Conservation (phyloP, 2,797 vertebrate species). For the Rhodeus uyekii region DNA sequence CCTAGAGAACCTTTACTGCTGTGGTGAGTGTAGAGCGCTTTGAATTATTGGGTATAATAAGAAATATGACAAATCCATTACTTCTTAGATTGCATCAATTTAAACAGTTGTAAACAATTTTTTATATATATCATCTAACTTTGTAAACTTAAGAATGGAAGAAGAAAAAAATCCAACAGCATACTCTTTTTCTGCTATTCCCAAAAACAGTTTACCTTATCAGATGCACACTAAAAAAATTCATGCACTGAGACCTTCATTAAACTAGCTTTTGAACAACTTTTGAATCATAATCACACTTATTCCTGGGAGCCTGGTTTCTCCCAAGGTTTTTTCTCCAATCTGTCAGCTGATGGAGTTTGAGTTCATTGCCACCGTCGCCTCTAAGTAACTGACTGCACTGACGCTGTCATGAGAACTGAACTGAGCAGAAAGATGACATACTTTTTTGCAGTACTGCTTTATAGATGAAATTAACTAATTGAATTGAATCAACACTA, state of each 20-base stretch:
- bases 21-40: constrained; percentile 27
- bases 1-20: constrained; percentile 27
- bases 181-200: not conserved
- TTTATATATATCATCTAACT: not conserved
- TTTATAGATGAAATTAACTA: too few species aligned
- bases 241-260: not conserved
- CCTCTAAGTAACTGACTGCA: too few species aligned
- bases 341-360: too few species aligned
- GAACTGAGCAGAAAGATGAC: too few species aligned
- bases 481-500: too few species aligned
- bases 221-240: not conserved
- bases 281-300: not conserved
- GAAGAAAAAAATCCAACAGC: not conserved
- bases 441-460: too few species aligned
- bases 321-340: too few species aligned
- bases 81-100: not conserved
- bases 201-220: not conserved
- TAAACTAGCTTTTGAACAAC: not conserved
- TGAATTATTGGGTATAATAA: constrained; percentile 19
- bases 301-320: too few species aligned
- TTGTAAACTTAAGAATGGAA: not conserved
- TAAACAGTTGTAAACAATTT: not conserved
- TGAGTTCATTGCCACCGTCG: too few species aligned
- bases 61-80: not conserved
- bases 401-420: too few species aligned